These are phyloP conservation scores for Nymphalis polychloros DNA, from an alignment of 2,888 invertebrate genomes.

Conservation along the genomic window DNA sequence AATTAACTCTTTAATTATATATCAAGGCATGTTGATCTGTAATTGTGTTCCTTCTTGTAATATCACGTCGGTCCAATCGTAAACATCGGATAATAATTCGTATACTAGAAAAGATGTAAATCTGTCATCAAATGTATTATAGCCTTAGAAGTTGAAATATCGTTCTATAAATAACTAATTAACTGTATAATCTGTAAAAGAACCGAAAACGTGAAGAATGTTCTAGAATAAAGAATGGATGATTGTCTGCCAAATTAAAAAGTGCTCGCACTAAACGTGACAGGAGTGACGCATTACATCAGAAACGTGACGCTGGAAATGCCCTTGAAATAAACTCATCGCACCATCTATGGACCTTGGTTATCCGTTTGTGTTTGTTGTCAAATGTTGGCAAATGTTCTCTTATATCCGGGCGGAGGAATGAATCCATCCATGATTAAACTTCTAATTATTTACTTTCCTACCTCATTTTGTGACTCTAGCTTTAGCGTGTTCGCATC, in stretches of 20 bases:
- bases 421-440: conserved; percentile 57
- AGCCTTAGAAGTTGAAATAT: not conserved
- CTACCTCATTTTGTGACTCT: conserved; percentile 77
- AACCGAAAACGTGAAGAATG: not conserved
- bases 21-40: conserved; percentile 10
- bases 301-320: too few species aligned
- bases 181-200: not conserved
- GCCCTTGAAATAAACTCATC: too few species aligned
- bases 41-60: conserved; percentile 7
- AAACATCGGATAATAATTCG: conserved; percentile 7
- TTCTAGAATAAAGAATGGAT: conserved; percentile 1
- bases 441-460: conserved; percentile 65
- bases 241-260: not conserved
- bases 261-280: too few species aligned
- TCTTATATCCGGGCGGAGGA: conserved; percentile 30
- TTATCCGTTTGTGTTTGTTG: not conserved
- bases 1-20: not conserved
- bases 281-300: too few species aligned
- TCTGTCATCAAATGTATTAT: not conserved
- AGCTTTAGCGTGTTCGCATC: conserved; percentile 60
- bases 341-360: too few species aligned
- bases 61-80: conserved; percentile 10
- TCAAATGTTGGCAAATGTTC: conserved; percentile 9
- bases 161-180: not conserved
- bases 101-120: not conserved